phyloP scores from a whole-genome alignment of 1,140 invertebrate species.

The Eueides isabella region DNA sequence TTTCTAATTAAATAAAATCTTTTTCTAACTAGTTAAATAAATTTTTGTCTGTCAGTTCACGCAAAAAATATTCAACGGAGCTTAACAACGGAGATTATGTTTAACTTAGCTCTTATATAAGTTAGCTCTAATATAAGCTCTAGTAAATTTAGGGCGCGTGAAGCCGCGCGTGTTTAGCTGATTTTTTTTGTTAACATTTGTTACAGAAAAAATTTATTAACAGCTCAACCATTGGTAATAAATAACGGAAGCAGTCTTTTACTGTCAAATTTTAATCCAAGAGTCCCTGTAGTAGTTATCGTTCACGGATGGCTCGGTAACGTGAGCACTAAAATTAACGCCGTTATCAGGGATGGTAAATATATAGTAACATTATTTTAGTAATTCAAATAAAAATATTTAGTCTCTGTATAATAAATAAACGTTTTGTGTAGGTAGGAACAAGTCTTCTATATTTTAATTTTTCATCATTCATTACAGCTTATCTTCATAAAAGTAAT shows the following conservation, averaged over 20 bases:
- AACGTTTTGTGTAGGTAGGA: not conserved
- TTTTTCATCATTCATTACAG: not conserved
- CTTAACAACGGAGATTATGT: no score
- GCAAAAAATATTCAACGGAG: no score
- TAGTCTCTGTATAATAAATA: no score
- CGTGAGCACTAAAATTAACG: constrained; percentile 49
- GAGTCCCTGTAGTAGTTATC: constrained; percentile 47
- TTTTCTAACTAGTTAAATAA: no score
- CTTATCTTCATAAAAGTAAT: not conserved
- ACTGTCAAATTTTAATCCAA: constrained; percentile 54
- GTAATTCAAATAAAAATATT: not conserved
- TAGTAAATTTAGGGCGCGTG: no score
- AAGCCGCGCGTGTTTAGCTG: no score
- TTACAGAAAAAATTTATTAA: constrained; percentile 48
- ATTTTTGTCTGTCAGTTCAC: no score
- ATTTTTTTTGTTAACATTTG: no score
- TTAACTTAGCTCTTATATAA: no score
- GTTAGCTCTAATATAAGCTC: no score
- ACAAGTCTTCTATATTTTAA: not conserved
- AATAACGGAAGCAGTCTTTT: constrained; percentile 52
- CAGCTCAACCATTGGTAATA: constrained; percentile 41
- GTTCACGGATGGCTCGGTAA: constrained; percentile 63
- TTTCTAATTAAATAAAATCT: no score
- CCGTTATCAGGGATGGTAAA: constrained; percentile 53
- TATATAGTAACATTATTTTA: no score